These are phyloP conservation scores for Geotrupes spiniger DNA, from an alignment of 2,888 invertebrate genomes.

Conservation along the genomic window DNA sequence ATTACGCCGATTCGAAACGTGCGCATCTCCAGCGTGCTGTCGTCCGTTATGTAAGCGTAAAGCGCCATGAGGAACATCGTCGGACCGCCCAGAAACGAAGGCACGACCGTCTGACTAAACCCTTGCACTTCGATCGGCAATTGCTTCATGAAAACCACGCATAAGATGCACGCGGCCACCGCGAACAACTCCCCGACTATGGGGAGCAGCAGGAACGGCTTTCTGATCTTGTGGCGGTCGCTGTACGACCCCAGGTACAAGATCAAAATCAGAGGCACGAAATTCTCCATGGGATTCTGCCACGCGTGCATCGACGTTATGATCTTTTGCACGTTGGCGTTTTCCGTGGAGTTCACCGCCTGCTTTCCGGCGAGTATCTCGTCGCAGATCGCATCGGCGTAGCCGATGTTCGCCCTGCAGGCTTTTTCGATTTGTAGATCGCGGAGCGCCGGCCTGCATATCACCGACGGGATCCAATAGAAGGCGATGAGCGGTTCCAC, in stretches of 20 bases:
- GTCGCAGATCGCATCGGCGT: slow-evolving; percentile 53
- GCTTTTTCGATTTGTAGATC: slow-evolving; percentile 59
- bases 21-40: slow-evolving; percentile 56
- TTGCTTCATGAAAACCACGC: slow-evolving; percentile 56
- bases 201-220: slow-evolving; percentile 47
- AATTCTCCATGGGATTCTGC: slow-evolving; percentile 41
- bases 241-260: slow-evolving; percentile 48
- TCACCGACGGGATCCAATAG: slow-evolving; percentile 39
- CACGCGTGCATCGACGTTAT: slow-evolving; percentile 51
- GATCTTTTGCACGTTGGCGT: slow-evolving; percentile 48
- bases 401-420: slow-evolving; percentile 54
- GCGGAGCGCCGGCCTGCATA: slow-evolving; percentile 50
- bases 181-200: slow-evolving; percentile 49
- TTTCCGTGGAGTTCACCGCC: slow-evolving; percentile 45
- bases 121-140: slow-evolving; percentile 55
- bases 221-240: slow-evolving; percentile 45
- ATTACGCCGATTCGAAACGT: slow-evolving; percentile 62
- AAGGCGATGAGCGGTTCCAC: slow-evolving; percentile 46
- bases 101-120: slow-evolving; percentile 55
- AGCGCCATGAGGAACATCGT: slow-evolving; percentile 49
- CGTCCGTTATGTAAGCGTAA: slow-evolving; percentile 48
- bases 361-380: slow-evolving; percentile 42
- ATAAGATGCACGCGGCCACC: slow-evolving; percentile 52
- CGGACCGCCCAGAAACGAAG: slow-evolving; percentile 59
- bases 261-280: slow-evolving; percentile 44